Conservation (phyloP, 2,888 invertebrate species). For the Philereme transversata region DNA sequence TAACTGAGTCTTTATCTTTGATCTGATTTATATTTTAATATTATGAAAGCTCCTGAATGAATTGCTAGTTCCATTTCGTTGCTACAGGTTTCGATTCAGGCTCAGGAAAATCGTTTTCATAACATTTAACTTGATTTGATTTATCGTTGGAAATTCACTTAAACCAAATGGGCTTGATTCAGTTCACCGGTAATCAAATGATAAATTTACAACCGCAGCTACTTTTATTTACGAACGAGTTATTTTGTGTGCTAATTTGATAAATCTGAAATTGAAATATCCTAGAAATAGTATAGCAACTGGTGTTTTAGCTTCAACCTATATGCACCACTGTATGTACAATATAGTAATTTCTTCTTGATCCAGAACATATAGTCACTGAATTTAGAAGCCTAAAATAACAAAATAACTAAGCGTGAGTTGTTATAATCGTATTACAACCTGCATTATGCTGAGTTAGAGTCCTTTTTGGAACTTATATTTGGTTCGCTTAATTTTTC, state of each 20-base stretch:
- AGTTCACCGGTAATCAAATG: conserved; percentile 17
- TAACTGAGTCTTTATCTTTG: background rate
- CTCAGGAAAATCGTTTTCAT: conserved; percentile 23
- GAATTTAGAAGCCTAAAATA: no score
- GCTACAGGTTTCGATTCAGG: conserved; percentile 3
- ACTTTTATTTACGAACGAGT: background rate
- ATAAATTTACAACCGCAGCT: conserved; percentile 18
- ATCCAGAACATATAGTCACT: no score
- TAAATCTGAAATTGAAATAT: no score
- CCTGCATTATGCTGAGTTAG: no score
- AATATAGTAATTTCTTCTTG: no score
- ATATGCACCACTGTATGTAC: no score
- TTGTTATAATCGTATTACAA: no score
- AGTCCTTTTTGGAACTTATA: no score
- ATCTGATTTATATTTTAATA: background rate
- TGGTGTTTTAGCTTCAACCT: no score
- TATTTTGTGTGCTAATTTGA: background rate
- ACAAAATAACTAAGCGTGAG: no score
- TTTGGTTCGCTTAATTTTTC: no score
- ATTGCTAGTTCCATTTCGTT: conserved; percentile 14
- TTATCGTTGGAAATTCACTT: conserved; percentile 21
- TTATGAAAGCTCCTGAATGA: background rate
- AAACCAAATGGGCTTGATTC: conserved; percentile 21
- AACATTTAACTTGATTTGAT: conserved; percentile 24
- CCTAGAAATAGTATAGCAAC: no score